These are phyloP conservation scores for Chydorus sphaericus DNA, from an alignment of 2,888 invertebrate species.

Conservation along the genomic window DNA sequence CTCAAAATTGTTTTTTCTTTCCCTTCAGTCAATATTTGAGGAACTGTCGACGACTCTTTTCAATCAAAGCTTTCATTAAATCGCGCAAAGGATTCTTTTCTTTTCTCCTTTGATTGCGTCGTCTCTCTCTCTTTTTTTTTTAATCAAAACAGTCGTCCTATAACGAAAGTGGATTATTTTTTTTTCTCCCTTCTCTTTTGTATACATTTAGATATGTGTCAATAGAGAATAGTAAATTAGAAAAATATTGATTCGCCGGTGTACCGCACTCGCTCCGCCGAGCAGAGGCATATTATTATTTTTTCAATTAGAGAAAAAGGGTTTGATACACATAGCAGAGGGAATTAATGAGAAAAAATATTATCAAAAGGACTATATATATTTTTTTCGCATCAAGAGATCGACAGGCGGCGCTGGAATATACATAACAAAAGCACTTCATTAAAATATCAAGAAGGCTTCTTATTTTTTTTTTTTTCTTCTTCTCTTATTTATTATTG, in stretches of 20 bases:
- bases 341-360: neutral
- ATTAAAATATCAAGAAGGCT: neutral
- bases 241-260: conserved; percentile 1
- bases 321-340: too few relatives aligned
- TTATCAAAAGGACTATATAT: neutral
- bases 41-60: too few relatives aligned
- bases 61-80: neutral
- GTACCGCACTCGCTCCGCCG: too few relatives aligned
- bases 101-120: neutral
- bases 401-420: too few relatives aligned
- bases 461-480: neutral
- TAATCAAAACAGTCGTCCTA: neutral
- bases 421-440: conserved; percentile 5
- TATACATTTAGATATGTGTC: neutral
- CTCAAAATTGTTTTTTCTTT: neutral
- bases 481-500: neutral
- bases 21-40: neutral
- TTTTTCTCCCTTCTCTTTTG: neutral
- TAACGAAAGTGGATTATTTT: neutral
- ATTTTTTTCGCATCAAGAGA: neutral
- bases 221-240: conserved; percentile 4
- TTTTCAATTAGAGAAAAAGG: neutral
- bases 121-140: neutral
- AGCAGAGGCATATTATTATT: conserved; percentile 8
- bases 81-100: neutral